Percentiles rank a stretch among this genome's conserved stretches.
phyloP scores from a whole-genome alignment of 2,797 vertebrate species.

The Setipinna tenuifilis region DNA sequence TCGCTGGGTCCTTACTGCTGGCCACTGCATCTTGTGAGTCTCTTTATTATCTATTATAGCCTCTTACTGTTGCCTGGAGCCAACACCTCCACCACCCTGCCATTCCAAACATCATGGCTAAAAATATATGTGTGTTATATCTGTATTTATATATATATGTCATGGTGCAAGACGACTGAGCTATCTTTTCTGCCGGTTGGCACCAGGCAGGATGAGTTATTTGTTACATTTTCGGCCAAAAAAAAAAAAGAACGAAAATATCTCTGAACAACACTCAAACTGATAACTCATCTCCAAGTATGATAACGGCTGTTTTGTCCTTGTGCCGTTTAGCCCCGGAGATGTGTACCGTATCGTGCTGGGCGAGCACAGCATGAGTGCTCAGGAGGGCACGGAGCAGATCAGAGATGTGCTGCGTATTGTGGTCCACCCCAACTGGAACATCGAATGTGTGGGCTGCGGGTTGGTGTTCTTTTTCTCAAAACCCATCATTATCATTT shows the following conservation, averaged over 20 bases:
- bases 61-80: neutral
- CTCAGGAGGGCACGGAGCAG: constrained; percentile 77
- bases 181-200: neutral
- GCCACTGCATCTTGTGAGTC: constrained; percentile 81
- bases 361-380: constrained; percentile 75
- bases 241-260: neutral
- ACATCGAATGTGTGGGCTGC: constrained; percentile 63
- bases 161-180: neutral
- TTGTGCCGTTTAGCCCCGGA: constrained; percentile 60
- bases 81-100: neutral
- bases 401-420: constrained; percentile 73
- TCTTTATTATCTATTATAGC: neutral
- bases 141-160: neutral
- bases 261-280: neutral
- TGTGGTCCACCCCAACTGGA: constrained; percentile 80
- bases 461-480: constrained; percentile 67
- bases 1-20: constrained; percentile 83
- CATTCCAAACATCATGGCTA: neutral
- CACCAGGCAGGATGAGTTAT: neutral
- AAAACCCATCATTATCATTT: neutral
- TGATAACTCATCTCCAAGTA: neutral
- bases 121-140: neutral
- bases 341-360: constrained; percentile 79
- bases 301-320: constrained; percentile 8
- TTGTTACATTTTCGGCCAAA: neutral